Evolutionary conservation across 2,888 invertebrate genomes (phyloP), one percentile per base, ranked within the genome.

Genomic region (Adela reaumurella): DNA sequence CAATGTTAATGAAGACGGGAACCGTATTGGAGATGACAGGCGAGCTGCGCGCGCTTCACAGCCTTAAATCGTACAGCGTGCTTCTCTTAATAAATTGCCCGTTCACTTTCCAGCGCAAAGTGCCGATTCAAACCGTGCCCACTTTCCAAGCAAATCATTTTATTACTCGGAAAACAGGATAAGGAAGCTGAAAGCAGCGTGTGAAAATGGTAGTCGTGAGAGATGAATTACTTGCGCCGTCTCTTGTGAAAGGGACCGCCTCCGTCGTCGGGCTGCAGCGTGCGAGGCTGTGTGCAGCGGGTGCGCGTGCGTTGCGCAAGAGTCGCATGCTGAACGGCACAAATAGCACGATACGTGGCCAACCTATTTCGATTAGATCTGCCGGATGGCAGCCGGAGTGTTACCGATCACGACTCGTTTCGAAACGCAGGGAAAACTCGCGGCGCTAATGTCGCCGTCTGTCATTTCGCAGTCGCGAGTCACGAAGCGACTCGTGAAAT

Each of bases 361-460:
- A 66, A 67, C 70, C 70, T 58, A 68, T 68, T 68, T 68, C 65
- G 70, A 70, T 70, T 66, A 66, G 62, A 71, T 70, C 70, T 64
- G 56, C 19, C 51, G 52, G 59, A 35, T 59, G 60, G 65, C 61
- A 63, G 58, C 63, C 62, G 59, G 35, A 20, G 67, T 67, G 72
- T 69, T 72, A 68, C 68, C 68, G 70, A 74, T 76, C 78, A 77
- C 77, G 76, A 76, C 59, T 67, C 66, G 65, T 68, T 70, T 70
- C 70, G 72, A 62, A 74, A 76, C 74, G 69, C 72, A 67, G 74
- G 76, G 76, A 77, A 76, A 77, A 35, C 14, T 35, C 35, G 35
- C 35, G 14, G 35, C 24, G 35, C 8, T 35, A 35, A 35, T 35
- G 35, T 35, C 35, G 35, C 35, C 35, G 35, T 35, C 35, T 35